Conservation (phyloP, 2,113 vertebrate species). For the Dipodomys stephensi region DNA sequence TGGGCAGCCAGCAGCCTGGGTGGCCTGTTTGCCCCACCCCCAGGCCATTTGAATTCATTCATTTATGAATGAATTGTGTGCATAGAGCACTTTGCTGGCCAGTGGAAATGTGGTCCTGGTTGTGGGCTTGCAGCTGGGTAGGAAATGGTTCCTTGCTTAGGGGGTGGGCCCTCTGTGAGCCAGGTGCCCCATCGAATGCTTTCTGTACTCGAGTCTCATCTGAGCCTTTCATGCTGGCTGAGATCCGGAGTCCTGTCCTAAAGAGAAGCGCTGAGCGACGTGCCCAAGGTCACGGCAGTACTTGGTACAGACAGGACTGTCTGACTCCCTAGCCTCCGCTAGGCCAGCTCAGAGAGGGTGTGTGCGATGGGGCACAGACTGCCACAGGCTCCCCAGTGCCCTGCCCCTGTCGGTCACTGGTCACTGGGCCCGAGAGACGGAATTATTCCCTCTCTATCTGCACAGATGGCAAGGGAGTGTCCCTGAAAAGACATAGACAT, state of each 20-base stretch:
- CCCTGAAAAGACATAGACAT: not conserved
- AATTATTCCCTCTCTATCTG: not conserved
- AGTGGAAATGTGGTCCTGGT: not conserved
- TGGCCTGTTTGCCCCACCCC: not conserved
- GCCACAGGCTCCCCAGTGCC: not conserved
- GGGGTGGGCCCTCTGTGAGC: not conserved
- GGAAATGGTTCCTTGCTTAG: not conserved
- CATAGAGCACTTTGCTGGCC: fast-evolving
- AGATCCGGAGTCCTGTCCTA: not conserved
- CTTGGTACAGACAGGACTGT: not conserved
- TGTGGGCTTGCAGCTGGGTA: not conserved
- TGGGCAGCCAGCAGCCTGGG: not conserved
- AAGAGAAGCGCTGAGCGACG: not conserved
- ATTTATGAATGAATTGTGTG: not conserved
- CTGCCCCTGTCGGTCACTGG: not conserved
- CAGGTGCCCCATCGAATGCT: fast-evolving
- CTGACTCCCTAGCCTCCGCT: not conserved
- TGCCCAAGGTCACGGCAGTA: not conserved
- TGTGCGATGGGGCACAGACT: no score
- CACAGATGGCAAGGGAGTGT: not conserved
- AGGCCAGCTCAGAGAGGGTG: no score
- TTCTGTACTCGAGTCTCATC: not conserved
- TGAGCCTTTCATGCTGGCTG: not conserved
- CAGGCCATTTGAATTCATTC: no score
- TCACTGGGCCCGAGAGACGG: not conserved